These are phyloP conservation scores for Nannospalax galili DNA, from an alignment of 2,113 vertebrate species.

Conservation along the genomic window DNA sequence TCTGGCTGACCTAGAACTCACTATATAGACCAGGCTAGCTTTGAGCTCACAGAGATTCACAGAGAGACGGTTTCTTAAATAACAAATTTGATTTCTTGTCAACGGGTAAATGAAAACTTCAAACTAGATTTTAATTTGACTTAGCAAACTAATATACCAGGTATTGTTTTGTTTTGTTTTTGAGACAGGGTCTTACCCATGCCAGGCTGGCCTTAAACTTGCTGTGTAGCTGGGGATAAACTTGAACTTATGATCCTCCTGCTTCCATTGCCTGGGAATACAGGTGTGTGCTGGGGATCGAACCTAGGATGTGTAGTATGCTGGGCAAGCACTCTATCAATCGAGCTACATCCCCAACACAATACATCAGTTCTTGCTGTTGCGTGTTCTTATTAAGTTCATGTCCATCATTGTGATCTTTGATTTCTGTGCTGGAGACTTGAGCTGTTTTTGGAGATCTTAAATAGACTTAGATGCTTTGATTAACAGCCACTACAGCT, in stretches of 20 bases:
- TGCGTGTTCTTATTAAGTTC: not conserved
- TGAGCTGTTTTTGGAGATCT: not conserved
- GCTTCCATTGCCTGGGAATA: not conserved
- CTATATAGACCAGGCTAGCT: not conserved
- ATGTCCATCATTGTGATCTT: not conserved
- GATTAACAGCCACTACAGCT: not conserved
- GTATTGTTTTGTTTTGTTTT: not conserved
- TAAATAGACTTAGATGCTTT: slow-evolving; percentile 22
- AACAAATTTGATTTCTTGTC: not conserved
- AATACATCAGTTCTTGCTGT: not conserved
- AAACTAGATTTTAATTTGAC: slow-evolving; percentile 13
- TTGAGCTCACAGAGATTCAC: not conserved
- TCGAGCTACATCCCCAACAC: too few relatives aligned
- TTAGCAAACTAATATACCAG: slow-evolving; percentile 40
- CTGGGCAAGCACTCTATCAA: too few relatives aligned
- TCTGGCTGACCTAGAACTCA: not conserved
- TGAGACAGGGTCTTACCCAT: not conserved
- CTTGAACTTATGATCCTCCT: not conserved
- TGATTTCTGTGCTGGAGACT: slow-evolving; percentile 50
- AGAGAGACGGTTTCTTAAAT: not conserved
- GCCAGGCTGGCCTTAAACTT: not conserved
- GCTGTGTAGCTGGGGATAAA: not conserved
- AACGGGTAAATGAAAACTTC: not conserved
- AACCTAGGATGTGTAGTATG: not conserved
- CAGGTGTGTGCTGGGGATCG: not conserved